These are phyloP conservation scores for Acanthurus lineatus DNA, from an alignment of 2,797 vertebrate species.

Conservation along the genomic window DNA sequence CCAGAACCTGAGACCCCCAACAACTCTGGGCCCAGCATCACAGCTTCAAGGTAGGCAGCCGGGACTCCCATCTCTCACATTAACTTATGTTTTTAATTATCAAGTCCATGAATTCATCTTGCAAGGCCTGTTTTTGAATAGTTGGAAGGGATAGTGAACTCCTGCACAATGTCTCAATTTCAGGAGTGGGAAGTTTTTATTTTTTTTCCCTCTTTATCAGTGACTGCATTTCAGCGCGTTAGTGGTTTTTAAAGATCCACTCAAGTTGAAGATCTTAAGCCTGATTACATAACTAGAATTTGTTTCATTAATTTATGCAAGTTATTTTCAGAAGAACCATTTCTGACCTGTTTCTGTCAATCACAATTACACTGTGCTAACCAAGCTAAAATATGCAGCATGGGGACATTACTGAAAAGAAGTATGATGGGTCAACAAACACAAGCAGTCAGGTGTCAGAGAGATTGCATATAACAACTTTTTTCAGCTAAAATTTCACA, in stretches of 20 bases:
- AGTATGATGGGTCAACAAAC: background rate
- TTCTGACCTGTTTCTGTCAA: no score
- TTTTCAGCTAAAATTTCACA: background rate
- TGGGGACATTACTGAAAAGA: background rate
- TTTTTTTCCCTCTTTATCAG: background rate
- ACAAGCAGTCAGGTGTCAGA: background rate
- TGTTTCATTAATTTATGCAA: no score
- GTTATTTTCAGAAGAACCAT: no score
- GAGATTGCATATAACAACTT: no score
- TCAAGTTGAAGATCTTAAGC: no score
- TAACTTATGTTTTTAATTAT: background rate
- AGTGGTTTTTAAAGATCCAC: no score
- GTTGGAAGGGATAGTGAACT: no score
- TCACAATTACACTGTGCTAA: no score
- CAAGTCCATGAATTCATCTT: background rate
- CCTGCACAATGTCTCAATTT: background rate
- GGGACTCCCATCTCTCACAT: background rate
- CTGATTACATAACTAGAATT: no score
- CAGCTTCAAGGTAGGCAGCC: slow-evolving; percentile 91
- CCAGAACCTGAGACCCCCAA: slow-evolving; percentile 86
- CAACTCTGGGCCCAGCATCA: slow-evolving; percentile 92
- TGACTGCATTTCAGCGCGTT: no score
- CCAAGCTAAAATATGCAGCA: no score
- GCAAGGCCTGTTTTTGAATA: background rate
- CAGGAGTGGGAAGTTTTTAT: background rate